Evolutionary conservation across 2,113 vertebrate species (phyloP).

Genomic region (Chaetops frenatus): DNA sequence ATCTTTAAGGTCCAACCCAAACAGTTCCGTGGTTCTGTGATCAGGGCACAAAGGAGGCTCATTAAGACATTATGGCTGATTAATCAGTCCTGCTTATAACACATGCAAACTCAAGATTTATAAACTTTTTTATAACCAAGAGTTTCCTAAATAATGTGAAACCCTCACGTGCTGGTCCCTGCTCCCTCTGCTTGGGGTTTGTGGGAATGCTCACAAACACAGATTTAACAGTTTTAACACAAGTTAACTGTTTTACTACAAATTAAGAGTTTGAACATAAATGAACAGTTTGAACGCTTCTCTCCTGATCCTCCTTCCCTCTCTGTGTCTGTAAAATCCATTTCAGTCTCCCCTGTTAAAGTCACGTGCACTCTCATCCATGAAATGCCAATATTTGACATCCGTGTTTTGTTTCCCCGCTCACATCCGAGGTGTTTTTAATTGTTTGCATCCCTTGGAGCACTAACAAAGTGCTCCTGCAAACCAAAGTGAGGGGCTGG

Average conservation of each 20-base stretch:
- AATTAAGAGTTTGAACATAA: not conserved
- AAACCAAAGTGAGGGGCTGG: not conserved
- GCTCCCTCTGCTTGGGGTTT: not conserved
- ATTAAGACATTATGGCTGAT: not conserved
- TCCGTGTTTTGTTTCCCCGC: no score
- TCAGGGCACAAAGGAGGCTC: not conserved
- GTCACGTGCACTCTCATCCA: rapidly evolving
- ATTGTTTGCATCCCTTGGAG: not conserved
- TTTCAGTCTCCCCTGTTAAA: not conserved
- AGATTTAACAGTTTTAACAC: rapidly evolving
- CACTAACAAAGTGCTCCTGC: not conserved
- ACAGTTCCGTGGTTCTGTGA: not conserved
- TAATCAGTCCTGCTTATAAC: not conserved
- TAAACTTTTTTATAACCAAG: not conserved
- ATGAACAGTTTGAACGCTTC: not conserved
- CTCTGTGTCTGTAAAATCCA: rapidly evolving
- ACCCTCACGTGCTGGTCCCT: rapidly evolving
- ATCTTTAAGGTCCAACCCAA: not conserved
- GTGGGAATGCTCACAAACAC: rapidly evolving
- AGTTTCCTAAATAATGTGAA: not conserved
- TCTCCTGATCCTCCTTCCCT: not conserved
- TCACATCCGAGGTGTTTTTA: not conserved
- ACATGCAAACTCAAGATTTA: not conserved
- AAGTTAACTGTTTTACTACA: not conserved
- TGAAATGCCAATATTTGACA: rapidly evolving